Evolutionary conservation across 1,140 invertebrate species (phyloP), one percentile per base, ranked within the genome.

Genomic region (Bradysia coprophila): DNA sequence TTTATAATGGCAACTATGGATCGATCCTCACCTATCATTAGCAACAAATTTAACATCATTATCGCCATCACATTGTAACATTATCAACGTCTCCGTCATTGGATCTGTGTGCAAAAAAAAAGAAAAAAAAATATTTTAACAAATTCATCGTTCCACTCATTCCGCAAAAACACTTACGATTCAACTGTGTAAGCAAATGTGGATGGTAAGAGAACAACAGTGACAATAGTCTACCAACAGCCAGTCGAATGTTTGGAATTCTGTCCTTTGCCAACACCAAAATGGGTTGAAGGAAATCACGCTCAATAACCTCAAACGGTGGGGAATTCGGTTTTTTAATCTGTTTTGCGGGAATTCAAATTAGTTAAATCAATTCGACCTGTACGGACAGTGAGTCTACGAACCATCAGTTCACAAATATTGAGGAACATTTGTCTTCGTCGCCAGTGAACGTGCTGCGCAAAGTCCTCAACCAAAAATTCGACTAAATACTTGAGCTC

Each of bases 231-330:
- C 32, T 36, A 11, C 32, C 41, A 15, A 42, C 21, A 15, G 20
- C 22, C 16, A 42, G 15, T 22, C 41, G 41, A 42, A 42, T 37
- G 28, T 42, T 42, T 32, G 41, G 41, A 16, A 42, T 23, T 21
- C 22, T 33, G 16, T 42, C 41, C 3, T n/a, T 23, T 11, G 20
- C 41, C 28, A 41, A 41, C 13, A 33, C 23, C 13, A 28, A 28
- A 32, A 31, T 11, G 9, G 21, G 19, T 20, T 41, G 32, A 33
- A 32, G 22, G 8, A 41, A 16, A 34, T 31, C 20, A 11, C 18
- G n/a, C 3, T 33, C 34, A 15, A 41, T 33, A 10, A 41, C 19
- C 20, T 41, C 22, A n/a, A 32, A 32, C 21, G 32, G n/a, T 20
- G 34, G 11, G 21, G 40, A 19, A 13, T 13, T 34, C 32, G n/a